phyloP scores from a whole-genome alignment of 2,797 vertebrate species.

The Macropodus opercularis region DNA sequence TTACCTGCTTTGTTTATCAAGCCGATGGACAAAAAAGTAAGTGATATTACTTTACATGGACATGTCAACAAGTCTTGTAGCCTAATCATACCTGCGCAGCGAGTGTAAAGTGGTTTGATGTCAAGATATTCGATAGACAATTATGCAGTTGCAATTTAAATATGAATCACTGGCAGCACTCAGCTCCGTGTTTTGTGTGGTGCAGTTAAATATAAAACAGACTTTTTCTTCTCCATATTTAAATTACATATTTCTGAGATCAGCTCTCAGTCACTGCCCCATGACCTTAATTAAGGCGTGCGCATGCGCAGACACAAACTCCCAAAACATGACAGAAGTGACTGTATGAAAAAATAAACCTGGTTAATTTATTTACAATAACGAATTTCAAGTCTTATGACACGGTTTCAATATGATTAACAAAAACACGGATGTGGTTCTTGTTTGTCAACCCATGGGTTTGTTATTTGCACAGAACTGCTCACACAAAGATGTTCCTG shows the following conservation, averaged over 20 bases:
- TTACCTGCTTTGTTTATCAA: slow-evolving; percentile 63
- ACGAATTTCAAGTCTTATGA: background rate
- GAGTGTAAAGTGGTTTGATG: background rate
- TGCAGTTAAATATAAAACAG: background rate
- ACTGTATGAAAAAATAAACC: accelerated
- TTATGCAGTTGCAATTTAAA: background rate
- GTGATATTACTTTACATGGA: slow-evolving; percentile 56
- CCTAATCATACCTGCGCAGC: background rate
- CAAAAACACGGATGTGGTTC: background rate
- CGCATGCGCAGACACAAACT: background rate
- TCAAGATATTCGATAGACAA: background rate
- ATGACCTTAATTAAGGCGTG: slow-evolving; percentile 65
- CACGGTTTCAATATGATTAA: background rate
- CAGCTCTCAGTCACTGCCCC: slow-evolving; percentile 55
- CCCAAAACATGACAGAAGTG: background rate
- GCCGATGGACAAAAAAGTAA: slow-evolving; percentile 84
- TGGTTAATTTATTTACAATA: no score
- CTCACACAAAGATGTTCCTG: background rate
- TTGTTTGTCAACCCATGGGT: background rate
- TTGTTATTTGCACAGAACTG: background rate
- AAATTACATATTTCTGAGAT: background rate
- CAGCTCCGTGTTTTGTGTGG: background rate
- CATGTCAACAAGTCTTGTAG: background rate
- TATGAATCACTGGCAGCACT: background rate
- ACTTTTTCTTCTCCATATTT: slow-evolving; percentile 5